Conservation (phyloP, 2,797 vertebrate genomes). For the Bucorvus abyssinicus region DNA sequence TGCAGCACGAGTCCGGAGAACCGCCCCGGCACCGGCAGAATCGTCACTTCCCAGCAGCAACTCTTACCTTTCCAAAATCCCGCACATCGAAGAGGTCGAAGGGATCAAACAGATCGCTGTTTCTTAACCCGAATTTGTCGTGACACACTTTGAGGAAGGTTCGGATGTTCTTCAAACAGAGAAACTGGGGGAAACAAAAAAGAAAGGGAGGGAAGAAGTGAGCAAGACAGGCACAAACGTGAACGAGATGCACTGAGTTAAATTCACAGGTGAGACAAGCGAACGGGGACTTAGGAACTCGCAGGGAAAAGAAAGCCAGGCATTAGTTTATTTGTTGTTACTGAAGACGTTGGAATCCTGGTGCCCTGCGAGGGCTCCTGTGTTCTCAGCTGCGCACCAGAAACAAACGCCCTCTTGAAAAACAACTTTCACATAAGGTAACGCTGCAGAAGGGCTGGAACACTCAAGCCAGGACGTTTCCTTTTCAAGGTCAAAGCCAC, state of each 20-base stretch:
- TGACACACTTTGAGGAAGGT: slow-evolving; percentile 97
- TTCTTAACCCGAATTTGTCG: slow-evolving; percentile 92
- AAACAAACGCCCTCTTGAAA: slow-evolving; percentile 13
- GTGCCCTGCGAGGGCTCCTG: background rate
- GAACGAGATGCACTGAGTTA: background rate
- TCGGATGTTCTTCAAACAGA: slow-evolving; percentile 97
- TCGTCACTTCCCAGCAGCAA: background rate
- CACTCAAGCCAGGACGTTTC: background rate
- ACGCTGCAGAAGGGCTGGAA: background rate
- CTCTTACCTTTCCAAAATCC: slow-evolving; percentile 96
- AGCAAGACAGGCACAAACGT: background rate
- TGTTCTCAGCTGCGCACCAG: slow-evolving; percentile 21
- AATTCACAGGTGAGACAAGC: background rate
- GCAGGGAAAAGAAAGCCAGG: background rate
- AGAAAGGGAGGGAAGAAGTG: background rate
- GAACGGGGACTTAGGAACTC: background rate
- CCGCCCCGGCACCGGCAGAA: accelerated
- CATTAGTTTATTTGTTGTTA: slow-evolving; percentile 28
- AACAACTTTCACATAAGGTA: slow-evolving; percentile 3
- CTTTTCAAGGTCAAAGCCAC: background rate
- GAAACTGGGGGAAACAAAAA: slow-evolving; percentile 78
- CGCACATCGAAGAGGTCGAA: slow-evolving; percentile 97
- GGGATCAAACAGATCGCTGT: slow-evolving; percentile 95
- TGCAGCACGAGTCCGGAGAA: background rate
- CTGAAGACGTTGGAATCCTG: background rate